phyloP scores from a whole-genome alignment of 2,113 vertebrate genomes.

The Dicerorhinus sumatrensis region DNA sequence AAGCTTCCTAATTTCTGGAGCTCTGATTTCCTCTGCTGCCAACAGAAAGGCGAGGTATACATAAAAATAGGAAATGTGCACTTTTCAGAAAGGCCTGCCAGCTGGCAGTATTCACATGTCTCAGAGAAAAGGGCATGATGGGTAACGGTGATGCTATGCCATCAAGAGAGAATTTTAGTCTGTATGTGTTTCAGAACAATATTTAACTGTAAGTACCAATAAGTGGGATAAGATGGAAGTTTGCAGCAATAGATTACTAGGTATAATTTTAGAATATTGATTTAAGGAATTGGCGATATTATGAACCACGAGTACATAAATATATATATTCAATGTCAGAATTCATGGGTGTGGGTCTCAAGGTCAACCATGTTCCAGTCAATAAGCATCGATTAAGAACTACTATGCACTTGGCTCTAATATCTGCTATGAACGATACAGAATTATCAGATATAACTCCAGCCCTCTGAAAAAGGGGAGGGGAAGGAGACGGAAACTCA shows the following conservation, averaged over 20 bases:
- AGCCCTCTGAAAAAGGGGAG: neutral
- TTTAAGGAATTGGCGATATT: constrained; percentile 33
- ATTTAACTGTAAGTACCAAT: neutral
- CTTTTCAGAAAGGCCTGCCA: constrained; percentile 6
- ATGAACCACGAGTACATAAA: constrained; percentile 21
- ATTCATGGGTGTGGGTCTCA: neutral
- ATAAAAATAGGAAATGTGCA: constrained; percentile 47
- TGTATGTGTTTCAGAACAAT: neutral
- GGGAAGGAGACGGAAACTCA: neutral
- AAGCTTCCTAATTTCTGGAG: constrained; percentile 68
- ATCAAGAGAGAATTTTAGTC: neutral
- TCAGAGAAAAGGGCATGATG: neutral
- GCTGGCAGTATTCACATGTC: neutral
- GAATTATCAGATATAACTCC: neutral
- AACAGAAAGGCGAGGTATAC: constrained; percentile 56
- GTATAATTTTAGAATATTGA: constrained; percentile 25
- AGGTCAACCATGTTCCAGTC: constrained; percentile 49
- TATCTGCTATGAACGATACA: neutral
- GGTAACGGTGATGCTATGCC: neutral
- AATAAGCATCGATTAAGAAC: constrained; percentile 54
- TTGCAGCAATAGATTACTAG: neutral
- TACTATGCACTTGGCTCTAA: neutral
- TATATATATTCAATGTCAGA: constrained; percentile 12
- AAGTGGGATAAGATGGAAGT: neutral
- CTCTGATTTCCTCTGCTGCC: constrained; percentile 62